Conservation (phyloP, 2,888 invertebrate genomes). For the Plemyria rubiginata region DNA sequence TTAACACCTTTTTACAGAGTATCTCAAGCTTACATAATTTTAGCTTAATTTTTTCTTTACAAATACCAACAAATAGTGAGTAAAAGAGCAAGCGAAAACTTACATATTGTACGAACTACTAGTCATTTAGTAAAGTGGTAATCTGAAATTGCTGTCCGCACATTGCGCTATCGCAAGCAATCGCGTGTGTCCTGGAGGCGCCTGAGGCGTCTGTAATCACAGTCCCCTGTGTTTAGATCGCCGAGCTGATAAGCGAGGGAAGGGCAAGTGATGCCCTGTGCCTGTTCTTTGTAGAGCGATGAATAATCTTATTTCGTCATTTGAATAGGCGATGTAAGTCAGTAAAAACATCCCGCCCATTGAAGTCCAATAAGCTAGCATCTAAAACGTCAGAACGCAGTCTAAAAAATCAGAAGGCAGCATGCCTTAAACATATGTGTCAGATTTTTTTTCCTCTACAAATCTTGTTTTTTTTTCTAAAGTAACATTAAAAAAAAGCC, state of each 20-base stretch:
- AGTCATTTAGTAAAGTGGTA: conserved; percentile 5
- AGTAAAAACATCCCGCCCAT: background rate
- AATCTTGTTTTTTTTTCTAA: no score
- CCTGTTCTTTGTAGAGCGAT: conserved; percentile 23
- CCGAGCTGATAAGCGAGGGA: conserved; percentile 60
- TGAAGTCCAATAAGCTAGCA: no score
- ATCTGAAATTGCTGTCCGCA: conserved; percentile 18
- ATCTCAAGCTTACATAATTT: background rate
- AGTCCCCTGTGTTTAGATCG: conserved; percentile 72
- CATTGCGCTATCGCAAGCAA: conserved; percentile 60
- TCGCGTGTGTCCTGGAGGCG: conserved; percentile 67
- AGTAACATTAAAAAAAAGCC: background rate
- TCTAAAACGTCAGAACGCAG: no score
- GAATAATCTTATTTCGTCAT: conserved; percentile 13
- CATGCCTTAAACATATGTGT: no score
- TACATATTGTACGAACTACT: conserved; percentile 2
- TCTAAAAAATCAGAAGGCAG: no score
- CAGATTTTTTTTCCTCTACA: no score
- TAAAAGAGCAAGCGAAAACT: background rate
- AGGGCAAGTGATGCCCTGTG: conserved; percentile 29
- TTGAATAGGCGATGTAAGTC: conserved; percentile 2
- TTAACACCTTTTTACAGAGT: background rate
- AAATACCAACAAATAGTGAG: background rate
- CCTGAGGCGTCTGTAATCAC: conserved; percentile 69
- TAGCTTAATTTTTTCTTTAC: background rate